Conservation (phyloP, 2,113 vertebrate species). For the Steatornis caripensis region DNA sequence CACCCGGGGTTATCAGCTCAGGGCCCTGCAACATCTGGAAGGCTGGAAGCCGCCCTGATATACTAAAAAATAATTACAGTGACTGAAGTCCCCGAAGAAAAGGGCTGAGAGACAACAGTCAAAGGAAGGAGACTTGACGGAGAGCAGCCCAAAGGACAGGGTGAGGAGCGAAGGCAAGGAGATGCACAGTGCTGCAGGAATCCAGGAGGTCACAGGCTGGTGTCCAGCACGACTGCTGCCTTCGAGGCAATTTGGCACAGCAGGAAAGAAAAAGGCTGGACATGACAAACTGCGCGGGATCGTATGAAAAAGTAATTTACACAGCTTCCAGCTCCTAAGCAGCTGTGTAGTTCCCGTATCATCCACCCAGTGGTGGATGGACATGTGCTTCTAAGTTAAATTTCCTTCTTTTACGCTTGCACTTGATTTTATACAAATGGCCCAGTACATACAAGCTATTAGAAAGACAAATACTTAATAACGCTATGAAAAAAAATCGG, state of each 20-base stretch:
- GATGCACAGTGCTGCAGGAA: not conserved
- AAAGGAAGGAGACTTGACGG: not conserved
- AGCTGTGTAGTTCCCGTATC: not conserved
- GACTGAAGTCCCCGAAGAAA: not conserved
- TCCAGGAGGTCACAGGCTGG: not conserved
- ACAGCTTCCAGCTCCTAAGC: not conserved
- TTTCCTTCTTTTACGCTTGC: not conserved
- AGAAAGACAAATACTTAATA: not conserved
- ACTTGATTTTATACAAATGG: not conserved
- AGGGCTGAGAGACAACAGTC: not conserved
- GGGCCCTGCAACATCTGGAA: not conserved
- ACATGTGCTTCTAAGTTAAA: not conserved
- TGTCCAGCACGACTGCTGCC: not conserved
- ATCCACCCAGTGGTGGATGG: not conserved
- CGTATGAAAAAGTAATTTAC: not conserved
- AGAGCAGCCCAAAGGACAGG: not conserved
- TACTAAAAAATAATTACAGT: not conserved
- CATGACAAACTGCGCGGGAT: not conserved
- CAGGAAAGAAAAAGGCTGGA: not conserved
- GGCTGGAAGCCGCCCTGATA: not conserved
- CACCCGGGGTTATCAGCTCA: not conserved
- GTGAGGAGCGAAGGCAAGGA: not conserved
- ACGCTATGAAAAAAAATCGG: not conserved
- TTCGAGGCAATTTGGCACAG: not conserved
- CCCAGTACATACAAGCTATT: rapidly evolving